Conservation (phyloP, 2,113 vertebrate species). For the Marmota monax region DNA sequence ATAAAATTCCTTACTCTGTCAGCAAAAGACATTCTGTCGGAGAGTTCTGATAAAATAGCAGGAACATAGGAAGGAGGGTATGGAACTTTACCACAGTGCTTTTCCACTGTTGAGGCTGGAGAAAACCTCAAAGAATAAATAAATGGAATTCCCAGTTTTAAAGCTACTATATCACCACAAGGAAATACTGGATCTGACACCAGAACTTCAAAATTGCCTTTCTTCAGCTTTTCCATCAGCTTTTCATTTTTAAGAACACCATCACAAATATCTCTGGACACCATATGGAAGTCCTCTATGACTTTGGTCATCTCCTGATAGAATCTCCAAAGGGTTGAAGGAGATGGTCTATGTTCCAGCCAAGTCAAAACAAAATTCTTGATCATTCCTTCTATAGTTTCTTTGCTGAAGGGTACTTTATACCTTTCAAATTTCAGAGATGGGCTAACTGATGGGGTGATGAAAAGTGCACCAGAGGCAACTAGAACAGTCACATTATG, state of each 20-base stretch:
- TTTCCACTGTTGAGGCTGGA: slow-evolving; percentile 87
- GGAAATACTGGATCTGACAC: slow-evolving; percentile 86
- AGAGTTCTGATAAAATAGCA: slow-evolving; percentile 87
- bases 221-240: slow-evolving; percentile 86
- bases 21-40: slow-evolving; percentile 86
- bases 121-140: slow-evolving; percentile 87
- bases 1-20: slow-evolving; percentile 88
- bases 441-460: slow-evolving; percentile 65
- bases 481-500: slow-evolving; percentile 88
- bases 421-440: slow-evolving; percentile 83
- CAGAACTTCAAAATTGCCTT: slow-evolving; percentile 84
- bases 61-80: slow-evolving; percentile 87
- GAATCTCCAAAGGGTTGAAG: slow-evolving; percentile 86
- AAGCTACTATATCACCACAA: slow-evolving; percentile 89
- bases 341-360: slow-evolving; percentile 86
- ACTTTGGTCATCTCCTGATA: slow-evolving; percentile 83
- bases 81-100: slow-evolving; percentile 88
- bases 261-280: slow-evolving; percentile 83
- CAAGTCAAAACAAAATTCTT: slow-evolving; percentile 80
- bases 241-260: slow-evolving; percentile 82
- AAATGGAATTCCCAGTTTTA: slow-evolving; percentile 88
- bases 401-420: slow-evolving; percentile 83
- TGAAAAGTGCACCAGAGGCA: slow-evolving; percentile 84
- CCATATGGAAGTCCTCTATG: not conserved
- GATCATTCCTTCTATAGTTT: slow-evolving; percentile 59